These are phyloP conservation scores for Galaxea fascicularis DNA, from an alignment of 92 coral and sea anemone species.

Conservation along the genomic window DNA sequence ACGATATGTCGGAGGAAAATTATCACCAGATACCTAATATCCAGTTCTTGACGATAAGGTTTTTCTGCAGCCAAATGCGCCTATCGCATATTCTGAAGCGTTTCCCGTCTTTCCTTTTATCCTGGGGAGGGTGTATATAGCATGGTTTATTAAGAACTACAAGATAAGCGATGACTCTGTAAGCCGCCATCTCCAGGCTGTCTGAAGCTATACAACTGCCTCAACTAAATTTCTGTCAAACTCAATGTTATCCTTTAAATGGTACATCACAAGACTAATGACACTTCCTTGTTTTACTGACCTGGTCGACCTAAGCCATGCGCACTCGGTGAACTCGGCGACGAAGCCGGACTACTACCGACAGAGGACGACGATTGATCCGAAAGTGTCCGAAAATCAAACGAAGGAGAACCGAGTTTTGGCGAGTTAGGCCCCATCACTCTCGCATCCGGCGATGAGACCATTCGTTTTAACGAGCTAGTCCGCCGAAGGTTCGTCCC, in stretches of 20 bases:
- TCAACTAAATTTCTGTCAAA: too few species aligned
- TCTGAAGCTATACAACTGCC: too few species aligned
- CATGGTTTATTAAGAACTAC: too few species aligned
- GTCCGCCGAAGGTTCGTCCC: conserved; percentile 74
- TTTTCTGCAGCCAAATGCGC: too few species aligned
- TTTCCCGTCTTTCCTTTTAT: background rate
- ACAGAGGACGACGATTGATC: conserved; percentile 93
- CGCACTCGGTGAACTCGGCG: conserved; percentile 90
- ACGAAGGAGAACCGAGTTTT: conserved; percentile 85
- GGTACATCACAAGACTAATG: too few species aligned
- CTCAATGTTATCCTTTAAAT: too few species aligned
- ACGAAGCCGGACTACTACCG: conserved; percentile 95
- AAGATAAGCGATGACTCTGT: too few species aligned
- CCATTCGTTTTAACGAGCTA: conserved; percentile 85
- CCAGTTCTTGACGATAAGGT: too few species aligned
- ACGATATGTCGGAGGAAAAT: too few species aligned
- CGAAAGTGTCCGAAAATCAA: conserved; percentile 83
- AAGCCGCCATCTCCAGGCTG: too few species aligned
- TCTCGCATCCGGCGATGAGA: conserved; percentile 82
- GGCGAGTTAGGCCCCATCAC: conserved; percentile 77
- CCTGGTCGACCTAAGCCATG: conserved; percentile 91
- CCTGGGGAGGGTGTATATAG: too few species aligned
- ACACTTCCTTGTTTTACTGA: conserved; percentile 5
- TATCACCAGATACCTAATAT: background rate
- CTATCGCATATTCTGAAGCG: too few species aligned